Evolutionary conservation across 2,888 invertebrate genomes (phyloP), one percentile per base, ranked within the genome.

Genomic region (Drosophila acutilabella): DNA sequence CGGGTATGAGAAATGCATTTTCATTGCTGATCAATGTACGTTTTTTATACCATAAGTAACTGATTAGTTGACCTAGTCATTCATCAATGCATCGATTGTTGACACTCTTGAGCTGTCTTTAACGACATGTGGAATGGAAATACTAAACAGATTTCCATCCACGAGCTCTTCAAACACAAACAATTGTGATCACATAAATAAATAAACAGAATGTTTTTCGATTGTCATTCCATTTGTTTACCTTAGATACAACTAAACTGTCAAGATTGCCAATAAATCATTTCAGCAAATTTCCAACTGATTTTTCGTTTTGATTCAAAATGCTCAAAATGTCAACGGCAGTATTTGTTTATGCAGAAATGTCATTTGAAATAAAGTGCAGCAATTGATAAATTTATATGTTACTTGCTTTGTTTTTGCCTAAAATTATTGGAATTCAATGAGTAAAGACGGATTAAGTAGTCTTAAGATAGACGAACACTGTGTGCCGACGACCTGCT

Each of bases 401-500:
- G 54, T 57, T 47, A 36, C 38, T 8, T 18, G 45, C 23, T 36
- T 41, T 18, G 42, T 16, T 36, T 26, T 40, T 23, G 14, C 1
- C 36, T 20, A 7, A 16, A 51, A 20, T 33, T 51, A 20, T 16
- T 10, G 33, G 20, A 60, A 61, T 36, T 36, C 13, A 13, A 4
- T 36, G 13, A 36, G 13, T 4, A 51, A 56, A 26, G 51, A 41
- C 23, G 59, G 10, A 52, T 81, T 58, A 65, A 66, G 65, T 59
- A 60, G 73, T 58, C 70, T 71, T 81, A 64, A 77, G 73, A 68
- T 70, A 82, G 36, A 50, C 64, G 47, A 68, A 72, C 62, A 23
- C 64, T 30, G 53, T 30, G 53, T 36, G 40, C 42, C 48, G 42
- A 47, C 51, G 52, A 61, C 57, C 64, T 26, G 54, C 59, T 67